Evolutionary conservation across 1,140 invertebrate genomes (phyloP).

Genomic region (Pseudoatta argentina): DNA sequence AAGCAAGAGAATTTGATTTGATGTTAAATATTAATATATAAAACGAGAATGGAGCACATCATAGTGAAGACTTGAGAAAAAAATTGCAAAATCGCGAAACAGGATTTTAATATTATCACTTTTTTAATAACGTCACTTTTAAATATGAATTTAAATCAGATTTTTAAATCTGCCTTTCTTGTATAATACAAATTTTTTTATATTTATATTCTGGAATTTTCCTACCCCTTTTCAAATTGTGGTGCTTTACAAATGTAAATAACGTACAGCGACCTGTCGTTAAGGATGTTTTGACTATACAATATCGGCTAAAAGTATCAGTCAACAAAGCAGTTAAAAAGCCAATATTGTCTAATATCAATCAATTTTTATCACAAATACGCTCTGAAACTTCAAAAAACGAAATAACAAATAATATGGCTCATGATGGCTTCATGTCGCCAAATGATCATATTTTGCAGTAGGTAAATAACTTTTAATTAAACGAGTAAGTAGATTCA

Average conservation of each 20-base stretch:
- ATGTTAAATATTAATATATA: conserved; percentile 45
- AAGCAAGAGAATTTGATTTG: conserved; percentile 39
- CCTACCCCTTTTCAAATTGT: neutral
- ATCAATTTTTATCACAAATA: no score
- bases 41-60: neutral
- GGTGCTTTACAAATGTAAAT: neutral
- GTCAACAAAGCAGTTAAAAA: no score
- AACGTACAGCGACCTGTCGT: neutral
- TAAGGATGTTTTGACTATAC: no score
- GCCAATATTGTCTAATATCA: no score
- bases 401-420: no score
- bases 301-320: no score
- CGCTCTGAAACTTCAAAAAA: no score
- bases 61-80: neutral
- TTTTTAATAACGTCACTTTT: neutral
- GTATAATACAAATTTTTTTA: neutral
- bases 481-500: no score
- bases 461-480: no score
- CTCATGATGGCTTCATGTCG: no score
- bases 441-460: no score
- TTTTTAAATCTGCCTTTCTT: neutral
- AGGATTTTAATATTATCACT: neutral
- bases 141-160: neutral
- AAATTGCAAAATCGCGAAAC: neutral
- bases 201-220: neutral